phyloP scores from a whole-genome alignment of 2,113 vertebrate genomes.

The Heloderma charlesbogerti region DNA sequence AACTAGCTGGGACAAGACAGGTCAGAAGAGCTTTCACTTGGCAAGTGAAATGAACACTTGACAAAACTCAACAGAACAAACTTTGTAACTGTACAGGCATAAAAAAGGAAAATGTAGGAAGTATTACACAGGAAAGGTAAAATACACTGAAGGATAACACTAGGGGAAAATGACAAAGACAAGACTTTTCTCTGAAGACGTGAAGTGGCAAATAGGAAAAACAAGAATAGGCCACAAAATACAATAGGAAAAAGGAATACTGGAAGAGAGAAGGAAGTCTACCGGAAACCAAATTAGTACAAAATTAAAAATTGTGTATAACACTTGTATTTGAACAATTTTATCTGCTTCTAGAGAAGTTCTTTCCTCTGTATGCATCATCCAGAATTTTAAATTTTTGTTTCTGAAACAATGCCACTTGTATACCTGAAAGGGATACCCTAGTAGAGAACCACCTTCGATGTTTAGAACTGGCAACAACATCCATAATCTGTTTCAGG shows the following conservation, averaged over 20 bases:
- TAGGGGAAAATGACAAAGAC: background rate
- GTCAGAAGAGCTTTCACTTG: background rate
- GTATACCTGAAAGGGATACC: background rate
- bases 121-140: background rate
- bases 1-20: no score
- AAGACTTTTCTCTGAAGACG: background rate
- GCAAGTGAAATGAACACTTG: background rate
- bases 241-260: background rate
- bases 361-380: background rate
- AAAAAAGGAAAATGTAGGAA: background rate
- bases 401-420: background rate
- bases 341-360: background rate
- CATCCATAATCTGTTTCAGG: background rate
- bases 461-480: background rate
- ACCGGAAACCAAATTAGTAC: background rate
- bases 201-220: background rate
- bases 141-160: background rate
- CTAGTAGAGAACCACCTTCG: background rate
- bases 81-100: background rate
- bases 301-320: background rate
- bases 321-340: background rate
- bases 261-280: background rate
- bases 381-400: background rate
- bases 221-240: background rate
- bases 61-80: background rate